Evolutionary conservation across 2,113 vertebrate species (phyloP).

Genomic region (Hippocampus guttulatus): DNA sequence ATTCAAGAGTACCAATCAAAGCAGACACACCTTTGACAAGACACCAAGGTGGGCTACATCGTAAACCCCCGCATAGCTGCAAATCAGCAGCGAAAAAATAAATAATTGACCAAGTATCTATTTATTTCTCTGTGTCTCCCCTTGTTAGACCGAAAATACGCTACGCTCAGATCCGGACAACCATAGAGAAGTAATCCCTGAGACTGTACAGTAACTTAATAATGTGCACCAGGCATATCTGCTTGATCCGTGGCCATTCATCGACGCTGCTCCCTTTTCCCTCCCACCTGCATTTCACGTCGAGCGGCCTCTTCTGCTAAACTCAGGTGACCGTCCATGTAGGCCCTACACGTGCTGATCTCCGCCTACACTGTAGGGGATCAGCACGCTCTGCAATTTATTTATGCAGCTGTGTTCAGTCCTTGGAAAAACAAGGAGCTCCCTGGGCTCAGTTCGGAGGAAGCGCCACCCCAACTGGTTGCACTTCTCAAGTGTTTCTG

Average conservation of each 20-base stretch:
- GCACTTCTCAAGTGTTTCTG: slow-evolving; percentile 4
- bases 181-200: slow-evolving; percentile 36
- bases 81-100: background rate
- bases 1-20: slow-evolving; percentile 77
- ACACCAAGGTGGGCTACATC: slow-evolving; percentile 49
- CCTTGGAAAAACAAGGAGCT: slow-evolving; percentile 17
- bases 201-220: background rate
- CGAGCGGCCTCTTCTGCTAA: slow-evolving; percentile 16
- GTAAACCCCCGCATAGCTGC: background rate
- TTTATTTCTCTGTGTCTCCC: background rate
- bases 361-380: background rate
- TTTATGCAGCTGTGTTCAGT: slow-evolving; percentile 38
- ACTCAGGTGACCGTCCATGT: slow-evolving; percentile 38
- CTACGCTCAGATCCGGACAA: slow-evolving; percentile 54
- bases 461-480: slow-evolving; percentile 7
- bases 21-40: slow-evolving; percentile 81
- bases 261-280: background rate
- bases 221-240: slow-evolving; percentile 1
- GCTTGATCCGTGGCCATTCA: background rate
- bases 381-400: slow-evolving; percentile 23
- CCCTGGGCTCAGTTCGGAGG: background rate
- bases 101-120: background rate
- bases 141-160: slow-evolving; percentile 55
- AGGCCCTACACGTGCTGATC: no score
- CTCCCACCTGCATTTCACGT: background rate